Evolutionary conservation across 2,113 vertebrate species (phyloP).

Genomic region (Baryphthengus martii): DNA sequence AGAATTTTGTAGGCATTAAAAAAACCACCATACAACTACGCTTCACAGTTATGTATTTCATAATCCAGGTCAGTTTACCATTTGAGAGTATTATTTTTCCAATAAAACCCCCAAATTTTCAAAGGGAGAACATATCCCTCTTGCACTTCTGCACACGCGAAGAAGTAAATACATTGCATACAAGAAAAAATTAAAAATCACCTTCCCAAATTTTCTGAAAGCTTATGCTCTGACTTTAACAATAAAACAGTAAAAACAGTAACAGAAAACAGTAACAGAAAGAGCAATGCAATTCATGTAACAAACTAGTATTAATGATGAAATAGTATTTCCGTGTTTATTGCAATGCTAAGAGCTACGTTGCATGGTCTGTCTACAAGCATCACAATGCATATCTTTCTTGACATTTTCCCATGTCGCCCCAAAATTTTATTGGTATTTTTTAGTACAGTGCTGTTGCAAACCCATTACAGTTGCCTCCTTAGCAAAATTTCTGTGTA

Average conservation of each 20-base stretch:
- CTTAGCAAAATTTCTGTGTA: not conserved
- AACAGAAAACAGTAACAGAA: not conserved
- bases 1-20: not conserved
- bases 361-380: not conserved
- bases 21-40: not conserved
- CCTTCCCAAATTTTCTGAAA: not conserved
- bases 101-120: not conserved
- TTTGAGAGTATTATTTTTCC: not conserved
- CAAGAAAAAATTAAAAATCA: not conserved
- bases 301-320: not conserved
- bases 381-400: not conserved
- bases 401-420: not conserved
- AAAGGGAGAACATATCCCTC: not conserved
- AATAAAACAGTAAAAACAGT: no score
- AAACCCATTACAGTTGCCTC: not conserved
- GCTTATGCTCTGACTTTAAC: not conserved
- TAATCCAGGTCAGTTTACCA: not conserved
- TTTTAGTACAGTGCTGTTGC: not conserved
- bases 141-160: not conserved
- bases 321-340: not conserved
- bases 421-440: not conserved
- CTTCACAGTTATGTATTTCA: accelerated
- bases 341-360: not conserved
- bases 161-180: not conserved
- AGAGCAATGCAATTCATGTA: not conserved